A percentile compares a stretch with the other conserved stretches of the same genome.
These are phyloP conservation scores for Gerris lacustris DNA, from an alignment of 2,888 invertebrate species.

Conservation along the genomic window DNA sequence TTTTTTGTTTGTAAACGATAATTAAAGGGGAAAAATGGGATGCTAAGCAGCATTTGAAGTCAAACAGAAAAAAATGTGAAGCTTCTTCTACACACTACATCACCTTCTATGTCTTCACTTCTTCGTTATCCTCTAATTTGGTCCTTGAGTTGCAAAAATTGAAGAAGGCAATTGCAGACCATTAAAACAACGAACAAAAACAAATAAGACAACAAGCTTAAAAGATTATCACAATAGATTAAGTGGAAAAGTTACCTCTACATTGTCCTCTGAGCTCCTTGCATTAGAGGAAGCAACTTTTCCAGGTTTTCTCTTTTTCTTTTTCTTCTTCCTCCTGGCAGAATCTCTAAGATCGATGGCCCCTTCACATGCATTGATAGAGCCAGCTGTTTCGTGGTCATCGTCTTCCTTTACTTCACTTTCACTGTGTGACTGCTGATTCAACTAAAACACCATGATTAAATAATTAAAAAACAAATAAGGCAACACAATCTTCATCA, in stretches of 20 bases:
- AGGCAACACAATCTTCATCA: background rate
- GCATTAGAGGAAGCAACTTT: conserved; percentile 30
- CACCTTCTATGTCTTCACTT: no score
- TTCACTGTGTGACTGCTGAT: conserved; percentile 53
- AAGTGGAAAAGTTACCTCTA: conserved; percentile 40
- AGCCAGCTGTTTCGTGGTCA: conserved; percentile 43
- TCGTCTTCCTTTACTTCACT: conserved; percentile 58
- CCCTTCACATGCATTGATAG: conserved; percentile 39
- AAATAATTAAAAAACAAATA: conserved; percentile 12
- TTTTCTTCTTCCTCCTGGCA: conserved; percentile 48
- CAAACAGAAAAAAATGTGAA: no score
- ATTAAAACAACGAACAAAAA: no score
- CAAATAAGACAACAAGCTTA: no score
- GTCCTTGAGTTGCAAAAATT: no score
- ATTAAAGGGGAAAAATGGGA: no score
- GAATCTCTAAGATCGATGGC: conserved; percentile 40
- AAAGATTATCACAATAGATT: no score
- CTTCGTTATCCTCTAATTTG: no score
- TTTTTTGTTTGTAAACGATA: conserved; percentile 10
- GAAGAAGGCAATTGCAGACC: no score
- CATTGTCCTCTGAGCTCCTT: conserved; percentile 51
- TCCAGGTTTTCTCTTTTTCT: conserved; percentile 48
- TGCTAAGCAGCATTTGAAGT: no score
- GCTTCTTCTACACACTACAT: no score
- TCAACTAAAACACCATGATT: conserved; percentile 40